A percentile compares a stretch with the other conserved stretches of the same genome.
Conservation (phyloP, 2,797 vertebrate genomes). For the Bufotes viridis region DNA sequence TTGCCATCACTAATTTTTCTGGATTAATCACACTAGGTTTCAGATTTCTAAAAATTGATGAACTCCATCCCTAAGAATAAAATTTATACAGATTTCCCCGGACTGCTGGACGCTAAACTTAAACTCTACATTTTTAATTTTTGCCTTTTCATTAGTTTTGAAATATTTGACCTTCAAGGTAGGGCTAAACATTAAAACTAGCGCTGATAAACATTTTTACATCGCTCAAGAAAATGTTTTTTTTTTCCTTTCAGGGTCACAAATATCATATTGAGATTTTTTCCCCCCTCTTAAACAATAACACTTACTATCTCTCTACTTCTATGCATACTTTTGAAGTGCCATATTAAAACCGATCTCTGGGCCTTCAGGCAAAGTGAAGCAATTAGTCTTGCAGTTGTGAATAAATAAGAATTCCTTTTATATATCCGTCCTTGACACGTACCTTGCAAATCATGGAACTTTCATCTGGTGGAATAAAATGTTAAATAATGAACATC, state of each 20-base stretch:
- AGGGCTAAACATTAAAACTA: slow-evolving; percentile 34
- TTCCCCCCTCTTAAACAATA: slow-evolving; percentile 79
- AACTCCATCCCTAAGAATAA: too few relatives aligned
- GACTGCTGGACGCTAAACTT: too few relatives aligned
- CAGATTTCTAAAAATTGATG: too few relatives aligned
- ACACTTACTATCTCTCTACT: slow-evolving; percentile 81
- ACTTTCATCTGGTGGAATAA: slow-evolving; percentile 84
- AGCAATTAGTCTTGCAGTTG: slow-evolving; percentile 87
- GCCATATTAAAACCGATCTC: slow-evolving; percentile 85
- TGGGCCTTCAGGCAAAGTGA: slow-evolving; percentile 83
- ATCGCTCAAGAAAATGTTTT: slow-evolving; percentile 66
- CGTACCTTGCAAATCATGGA: slow-evolving; percentile 83
- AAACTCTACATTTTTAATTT: slow-evolving; percentile 25
- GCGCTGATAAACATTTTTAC: slow-evolving; percentile 42
- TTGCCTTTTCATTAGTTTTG: slow-evolving; percentile 24
- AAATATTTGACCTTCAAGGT: slow-evolving; percentile 48
- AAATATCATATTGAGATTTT: slow-evolving; percentile 74
- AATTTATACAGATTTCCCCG: too few relatives aligned
- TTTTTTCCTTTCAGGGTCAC: slow-evolving; percentile 79
- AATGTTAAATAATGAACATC: slow-evolving; percentile 77
- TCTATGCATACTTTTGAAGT: slow-evolving; percentile 85
- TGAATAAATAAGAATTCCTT: slow-evolving; percentile 87
- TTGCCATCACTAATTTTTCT: too few relatives aligned
- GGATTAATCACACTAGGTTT: too few relatives aligned
- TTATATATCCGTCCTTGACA: slow-evolving; percentile 85